Conservation (phyloP, 2,113 vertebrate species). For the Scortum barcoo region DNA sequence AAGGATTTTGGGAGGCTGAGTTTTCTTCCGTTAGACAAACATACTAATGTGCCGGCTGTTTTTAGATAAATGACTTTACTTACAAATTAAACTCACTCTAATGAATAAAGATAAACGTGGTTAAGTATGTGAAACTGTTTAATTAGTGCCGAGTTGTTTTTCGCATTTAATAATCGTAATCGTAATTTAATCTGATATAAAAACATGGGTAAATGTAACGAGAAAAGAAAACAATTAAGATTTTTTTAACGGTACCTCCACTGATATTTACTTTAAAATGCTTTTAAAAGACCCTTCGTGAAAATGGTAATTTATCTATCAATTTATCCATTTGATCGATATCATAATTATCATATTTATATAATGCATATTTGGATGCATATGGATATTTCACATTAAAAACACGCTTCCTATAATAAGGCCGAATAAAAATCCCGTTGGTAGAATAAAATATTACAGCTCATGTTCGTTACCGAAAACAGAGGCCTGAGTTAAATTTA, state of each 20-base stretch:
- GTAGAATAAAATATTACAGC: no score
- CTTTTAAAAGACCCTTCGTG: no score
- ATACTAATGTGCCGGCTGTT: no score
- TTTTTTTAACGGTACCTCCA: background rate
- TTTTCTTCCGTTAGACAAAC: background rate
- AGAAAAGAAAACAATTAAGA: background rate
- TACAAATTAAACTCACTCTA: no score
- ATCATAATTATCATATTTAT: no score
- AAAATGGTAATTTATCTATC: background rate
- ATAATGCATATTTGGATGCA: no score
- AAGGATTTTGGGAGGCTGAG: background rate
- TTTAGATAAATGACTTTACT: background rate
- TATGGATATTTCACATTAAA: no score
- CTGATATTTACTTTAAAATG: background rate
- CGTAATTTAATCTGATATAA: background rate
- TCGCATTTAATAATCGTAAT: background rate
- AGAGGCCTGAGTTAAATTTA: background rate
- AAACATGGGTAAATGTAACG: background rate
- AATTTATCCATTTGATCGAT: background rate
- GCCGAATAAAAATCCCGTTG: no score
- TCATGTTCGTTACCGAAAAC: no score
- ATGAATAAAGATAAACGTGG: no score
- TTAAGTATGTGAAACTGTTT: background rate
- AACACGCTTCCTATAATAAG: no score
- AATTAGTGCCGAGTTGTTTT: background rate